A percentile compares a stretch with the other conserved stretches of the same genome.
Evolutionary conservation across 1,140 invertebrate genomes (phyloP).

Genomic region (Melanaphis sacchari): DNA sequence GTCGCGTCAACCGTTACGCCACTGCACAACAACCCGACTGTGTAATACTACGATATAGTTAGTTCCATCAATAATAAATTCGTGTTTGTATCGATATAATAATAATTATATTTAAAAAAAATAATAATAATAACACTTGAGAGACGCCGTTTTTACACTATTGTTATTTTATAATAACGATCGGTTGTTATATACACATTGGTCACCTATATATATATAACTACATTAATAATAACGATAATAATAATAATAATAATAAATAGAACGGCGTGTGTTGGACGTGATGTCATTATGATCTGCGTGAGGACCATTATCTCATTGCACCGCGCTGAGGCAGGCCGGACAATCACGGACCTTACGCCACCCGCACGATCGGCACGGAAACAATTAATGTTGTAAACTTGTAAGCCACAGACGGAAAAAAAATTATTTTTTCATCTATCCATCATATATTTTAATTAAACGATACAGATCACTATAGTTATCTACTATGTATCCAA

Average conservation of each 20-base stretch:
- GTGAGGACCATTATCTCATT: slow-evolving; percentile 7
- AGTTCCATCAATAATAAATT: neutral
- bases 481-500: neutral
- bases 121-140: neutral
- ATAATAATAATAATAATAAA: slow-evolving; percentile 30
- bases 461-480: neutral
- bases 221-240: neutral
- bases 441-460: neutral
- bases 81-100: neutral
- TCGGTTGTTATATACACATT: slow-evolving; percentile 18
- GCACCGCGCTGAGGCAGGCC: neutral
- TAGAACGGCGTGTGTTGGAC: slow-evolving; percentile 12
- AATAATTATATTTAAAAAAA: neutral
- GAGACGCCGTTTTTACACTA: slow-evolving; percentile 25
- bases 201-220: neutral
- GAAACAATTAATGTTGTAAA: neutral
- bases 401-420: neutral
- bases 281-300: slow-evolving; percentile 25
- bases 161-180: slow-evolving; percentile 12
- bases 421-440: neutral
- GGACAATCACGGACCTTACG: neutral
- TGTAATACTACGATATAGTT: neutral
- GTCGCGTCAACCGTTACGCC: neutral
- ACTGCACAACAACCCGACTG: neutral
- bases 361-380: neutral